A percentile compares a stretch with the other conserved stretches of the same genome.
phyloP scores from a whole-genome alignment of 2,113 vertebrate species.

The Sapayoa aenigma region DNA sequence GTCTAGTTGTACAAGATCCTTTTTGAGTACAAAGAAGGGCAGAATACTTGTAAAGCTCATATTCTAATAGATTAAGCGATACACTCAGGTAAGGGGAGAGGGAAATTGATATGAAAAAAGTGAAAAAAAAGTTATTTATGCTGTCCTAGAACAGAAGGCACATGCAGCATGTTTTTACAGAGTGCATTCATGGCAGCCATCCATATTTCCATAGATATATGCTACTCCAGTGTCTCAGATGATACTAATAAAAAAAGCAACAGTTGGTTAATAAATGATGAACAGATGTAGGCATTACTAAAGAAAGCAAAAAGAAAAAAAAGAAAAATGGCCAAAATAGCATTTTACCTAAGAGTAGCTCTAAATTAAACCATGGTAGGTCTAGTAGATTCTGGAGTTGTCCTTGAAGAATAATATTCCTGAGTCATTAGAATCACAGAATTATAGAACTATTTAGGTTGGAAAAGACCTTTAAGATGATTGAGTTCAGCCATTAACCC shows the following conservation, averaged over 20 bases:
- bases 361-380: not conserved
- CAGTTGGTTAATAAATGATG: constrained; percentile 10
- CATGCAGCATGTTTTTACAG: not conserved
- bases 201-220: not conserved
- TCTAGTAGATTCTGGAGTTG: not conserved
- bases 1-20: not conserved
- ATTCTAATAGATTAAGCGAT: not conserved
- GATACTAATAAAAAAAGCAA: not conserved
- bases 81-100: not conserved
- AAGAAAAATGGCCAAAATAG: not conserved
- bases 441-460: not conserved
- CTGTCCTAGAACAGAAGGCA: not conserved
- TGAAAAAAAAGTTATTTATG: not conserved
- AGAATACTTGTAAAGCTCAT: not conserved
- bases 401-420: not conserved
- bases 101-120: not conserved
- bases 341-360: not conserved
- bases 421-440: not conserved
- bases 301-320: not conserved
- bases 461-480: not conserved
- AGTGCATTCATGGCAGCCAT: constrained; percentile 20
- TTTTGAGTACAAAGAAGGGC: not conserved
- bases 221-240: not conserved
- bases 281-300: constrained; percentile 3
- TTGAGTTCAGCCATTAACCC: not conserved